Evolutionary conservation across 2,797 vertebrate species (phyloP).

Genomic region (Sebastes dallii): DNA sequence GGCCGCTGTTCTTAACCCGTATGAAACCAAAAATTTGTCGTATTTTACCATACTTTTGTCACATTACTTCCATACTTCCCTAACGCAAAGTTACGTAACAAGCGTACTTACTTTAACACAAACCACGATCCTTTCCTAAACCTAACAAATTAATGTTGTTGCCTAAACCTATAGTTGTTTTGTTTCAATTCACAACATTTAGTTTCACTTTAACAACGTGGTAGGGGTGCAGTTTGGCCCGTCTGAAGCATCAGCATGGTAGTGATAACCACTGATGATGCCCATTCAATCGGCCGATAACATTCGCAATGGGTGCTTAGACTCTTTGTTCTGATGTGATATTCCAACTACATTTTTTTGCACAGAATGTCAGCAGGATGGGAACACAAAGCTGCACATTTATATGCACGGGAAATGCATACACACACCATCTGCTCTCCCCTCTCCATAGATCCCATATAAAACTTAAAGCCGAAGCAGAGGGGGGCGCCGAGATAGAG

Average conservation of each 20-base stretch:
- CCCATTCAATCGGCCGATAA: background rate
- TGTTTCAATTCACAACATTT: background rate
- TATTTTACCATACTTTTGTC: no score
- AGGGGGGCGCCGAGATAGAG: constrained; percentile 21
- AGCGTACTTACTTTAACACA: no score
- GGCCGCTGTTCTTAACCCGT: no score
- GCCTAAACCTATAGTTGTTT: background rate
- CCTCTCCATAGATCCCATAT: constrained; percentile 22
- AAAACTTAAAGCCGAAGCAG: constrained; percentile 41
- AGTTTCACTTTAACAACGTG: background rate
- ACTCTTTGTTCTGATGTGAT: background rate
- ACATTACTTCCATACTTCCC: fast-evolving
- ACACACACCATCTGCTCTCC: constrained; percentile 10
- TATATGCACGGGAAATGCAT: background rate
- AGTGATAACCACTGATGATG: background rate
- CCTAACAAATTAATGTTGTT: background rate
- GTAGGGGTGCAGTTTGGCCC: background rate
- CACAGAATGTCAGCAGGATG: background rate
- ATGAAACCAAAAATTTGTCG: no score
- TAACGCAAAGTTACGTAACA: fast-evolving
- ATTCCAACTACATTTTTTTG: background rate
- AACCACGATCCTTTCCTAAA: no score
- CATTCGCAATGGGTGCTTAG: background rate
- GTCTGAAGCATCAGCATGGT: background rate
- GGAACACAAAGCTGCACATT: background rate